These are phyloP conservation scores for Cyanocitta stelleri DNA, from an alignment of 2,113 vertebrate species.

Conservation along the genomic window DNA sequence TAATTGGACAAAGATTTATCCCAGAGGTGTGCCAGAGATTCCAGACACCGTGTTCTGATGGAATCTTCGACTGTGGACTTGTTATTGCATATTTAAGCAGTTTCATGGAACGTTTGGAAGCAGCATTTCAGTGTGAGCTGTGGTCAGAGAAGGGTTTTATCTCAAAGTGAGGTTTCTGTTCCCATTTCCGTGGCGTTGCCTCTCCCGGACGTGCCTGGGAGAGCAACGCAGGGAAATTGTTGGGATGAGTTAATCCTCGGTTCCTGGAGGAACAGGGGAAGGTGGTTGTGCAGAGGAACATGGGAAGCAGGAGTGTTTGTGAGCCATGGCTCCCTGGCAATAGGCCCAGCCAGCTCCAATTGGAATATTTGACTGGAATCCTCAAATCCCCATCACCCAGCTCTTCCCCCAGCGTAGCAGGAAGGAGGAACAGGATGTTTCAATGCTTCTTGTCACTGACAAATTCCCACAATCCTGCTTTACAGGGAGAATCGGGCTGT, in stretches of 20 bases:
- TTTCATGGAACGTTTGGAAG: not conserved
- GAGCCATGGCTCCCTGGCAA: not conserved
- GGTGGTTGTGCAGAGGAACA: not conserved
- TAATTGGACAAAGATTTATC: not conserved
- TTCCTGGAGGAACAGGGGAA: not conserved
- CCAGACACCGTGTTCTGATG: not conserved
- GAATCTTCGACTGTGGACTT: fast-evolving
- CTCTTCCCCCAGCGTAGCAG: not conserved
- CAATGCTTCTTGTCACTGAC: not conserved
- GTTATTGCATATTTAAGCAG: not conserved
- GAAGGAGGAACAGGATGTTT: not conserved
- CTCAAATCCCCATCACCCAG: not conserved
- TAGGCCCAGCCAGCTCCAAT: not conserved
- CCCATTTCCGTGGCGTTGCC: not conserved
- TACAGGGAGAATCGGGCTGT: not conserved
- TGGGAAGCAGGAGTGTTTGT: not conserved
- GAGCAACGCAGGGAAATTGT: not conserved
- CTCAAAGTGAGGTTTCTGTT: not conserved
- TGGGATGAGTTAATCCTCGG: not conserved
- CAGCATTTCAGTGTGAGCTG: not conserved
- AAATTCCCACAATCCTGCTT: not conserved
- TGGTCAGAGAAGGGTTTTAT: not conserved
- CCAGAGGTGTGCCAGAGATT: not conserved
- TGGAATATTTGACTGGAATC: not conserved
- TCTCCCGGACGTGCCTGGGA: not conserved